A percentile compares a stretch with the other conserved stretches of the same genome.
Evolutionary conservation across 2,113 vertebrate species (phyloP).

Genomic region (Natator depressus): DNA sequence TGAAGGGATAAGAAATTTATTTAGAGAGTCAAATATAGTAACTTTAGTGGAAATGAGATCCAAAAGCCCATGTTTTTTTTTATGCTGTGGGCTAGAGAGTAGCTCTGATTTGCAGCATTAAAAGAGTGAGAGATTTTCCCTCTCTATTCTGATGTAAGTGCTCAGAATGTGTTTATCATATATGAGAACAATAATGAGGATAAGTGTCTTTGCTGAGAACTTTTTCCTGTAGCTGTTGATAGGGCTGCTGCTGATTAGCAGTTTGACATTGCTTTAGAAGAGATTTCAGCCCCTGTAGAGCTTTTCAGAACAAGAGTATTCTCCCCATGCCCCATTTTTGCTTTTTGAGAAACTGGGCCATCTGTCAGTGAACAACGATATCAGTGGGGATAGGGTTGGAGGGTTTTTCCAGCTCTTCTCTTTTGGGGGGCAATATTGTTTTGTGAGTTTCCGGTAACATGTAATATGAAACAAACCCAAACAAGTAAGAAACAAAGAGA

Average conservation of each 20-base stretch:
- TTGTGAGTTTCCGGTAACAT: background rate
- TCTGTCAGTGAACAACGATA: background rate
- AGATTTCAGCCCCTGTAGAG: background rate
- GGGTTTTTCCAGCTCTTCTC: background rate
- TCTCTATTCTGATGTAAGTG: background rate
- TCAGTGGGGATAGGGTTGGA: background rate
- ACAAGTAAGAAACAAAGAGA: background rate
- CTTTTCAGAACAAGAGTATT: background rate
- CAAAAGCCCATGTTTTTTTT: conserved; percentile 1
- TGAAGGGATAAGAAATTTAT: background rate
- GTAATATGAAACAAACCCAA: background rate
- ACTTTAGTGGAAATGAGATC: background rate
- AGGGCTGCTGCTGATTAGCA: background rate
- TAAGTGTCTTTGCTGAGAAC: background rate
- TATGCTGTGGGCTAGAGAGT: background rate
- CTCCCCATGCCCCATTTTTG: background rate
- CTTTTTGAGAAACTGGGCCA: background rate
- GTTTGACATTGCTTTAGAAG: background rate
- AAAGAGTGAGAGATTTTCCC: background rate
- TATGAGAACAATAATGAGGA: background rate
- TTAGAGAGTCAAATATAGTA: background rate
- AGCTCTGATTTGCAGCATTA: fast-evolving
- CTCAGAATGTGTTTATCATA: background rate
- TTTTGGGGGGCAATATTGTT: background rate
- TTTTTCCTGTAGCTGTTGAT: conserved; percentile 6